Percentiles rank a stretch among this genome's conserved stretches.
Conservation (phyloP, 2,888 invertebrate species). For the Lissocephala sabroskyi region DNA sequence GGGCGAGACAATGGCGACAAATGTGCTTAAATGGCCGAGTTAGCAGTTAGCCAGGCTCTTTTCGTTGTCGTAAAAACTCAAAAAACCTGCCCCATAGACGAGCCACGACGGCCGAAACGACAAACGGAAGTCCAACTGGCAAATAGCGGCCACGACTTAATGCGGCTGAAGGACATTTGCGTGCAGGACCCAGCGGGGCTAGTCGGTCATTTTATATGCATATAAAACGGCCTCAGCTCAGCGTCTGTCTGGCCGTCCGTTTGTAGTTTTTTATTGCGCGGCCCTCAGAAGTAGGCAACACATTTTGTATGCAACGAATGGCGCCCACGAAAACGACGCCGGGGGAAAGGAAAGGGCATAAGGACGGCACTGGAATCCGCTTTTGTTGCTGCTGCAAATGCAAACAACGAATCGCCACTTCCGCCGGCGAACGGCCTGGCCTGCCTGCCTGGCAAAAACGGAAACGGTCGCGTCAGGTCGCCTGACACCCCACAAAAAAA, state of each 20-base stretch:
- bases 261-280: constrained; percentile 2
- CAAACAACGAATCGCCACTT: constrained; percentile 45
- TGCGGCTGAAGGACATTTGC: constrained; percentile 43
- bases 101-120: constrained; percentile 4
- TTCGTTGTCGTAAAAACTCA: not conserved
- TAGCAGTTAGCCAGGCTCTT: not conserved
- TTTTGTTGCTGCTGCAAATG: constrained; percentile 6
- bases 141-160: constrained; percentile 33
- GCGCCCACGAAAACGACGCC: not conserved
- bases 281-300: constrained; percentile 57
- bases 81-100: not conserved
- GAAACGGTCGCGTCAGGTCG: constrained; percentile 68
- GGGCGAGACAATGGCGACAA: constrained; percentile 51
- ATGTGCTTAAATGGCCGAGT: constrained; percentile 24
- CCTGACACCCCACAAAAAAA: constrained; percentile 29
- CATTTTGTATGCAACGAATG: constrained; percentile 52
- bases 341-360: not conserved
- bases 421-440: constrained; percentile 48
- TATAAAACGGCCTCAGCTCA: constrained; percentile 29
- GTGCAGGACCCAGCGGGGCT: no score
- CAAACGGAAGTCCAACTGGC: constrained; percentile 37
- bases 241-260: constrained; percentile 7
- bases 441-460: no score
- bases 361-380: not conserved
- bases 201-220: constrained; percentile 22